phyloP scores from a whole-genome alignment of 2,113 vertebrate genomes.

The Brachionichthys hirsutus region DNA sequence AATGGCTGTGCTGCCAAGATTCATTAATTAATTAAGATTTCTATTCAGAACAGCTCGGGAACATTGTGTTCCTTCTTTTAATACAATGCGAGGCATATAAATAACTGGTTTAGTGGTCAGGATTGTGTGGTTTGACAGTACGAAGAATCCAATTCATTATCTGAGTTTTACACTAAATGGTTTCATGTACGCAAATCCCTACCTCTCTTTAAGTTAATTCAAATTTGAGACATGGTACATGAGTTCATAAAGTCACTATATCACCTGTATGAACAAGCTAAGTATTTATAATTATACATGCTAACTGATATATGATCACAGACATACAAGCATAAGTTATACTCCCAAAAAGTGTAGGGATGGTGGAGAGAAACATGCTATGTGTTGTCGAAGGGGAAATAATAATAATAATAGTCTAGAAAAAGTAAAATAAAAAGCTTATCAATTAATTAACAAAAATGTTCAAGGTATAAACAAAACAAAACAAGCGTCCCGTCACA shows the following conservation, averaged over 20 bases:
- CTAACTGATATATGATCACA: too few species aligned
- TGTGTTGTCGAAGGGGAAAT: too few species aligned
- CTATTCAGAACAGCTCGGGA: constrained; percentile 71
- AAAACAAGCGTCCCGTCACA: too few species aligned
- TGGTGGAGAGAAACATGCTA: too few species aligned
- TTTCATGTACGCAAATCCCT: constrained; percentile 32
- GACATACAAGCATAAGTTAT: too few species aligned
- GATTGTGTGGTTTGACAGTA: constrained; percentile 47
- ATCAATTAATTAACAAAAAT: too few species aligned
- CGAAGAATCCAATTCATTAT: constrained; percentile 40
- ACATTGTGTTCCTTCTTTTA: constrained; percentile 74
- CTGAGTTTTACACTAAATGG: constrained; percentile 45
- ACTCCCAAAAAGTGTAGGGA: too few species aligned
- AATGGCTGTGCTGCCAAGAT: constrained; percentile 72
- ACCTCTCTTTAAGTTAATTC: constrained; percentile 2
- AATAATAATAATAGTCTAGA: too few species aligned
- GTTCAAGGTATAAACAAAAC: too few species aligned
- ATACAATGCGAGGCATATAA: constrained; percentile 66
- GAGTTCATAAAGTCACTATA: neutral
- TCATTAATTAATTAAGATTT: constrained; percentile 82
- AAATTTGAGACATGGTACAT: neutral
- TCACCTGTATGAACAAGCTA: neutral
- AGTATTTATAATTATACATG: too few species aligned
- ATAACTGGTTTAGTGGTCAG: constrained; percentile 65
- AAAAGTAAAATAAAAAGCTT: too few species aligned